Evolutionary conservation across 2,113 vertebrate genomes (phyloP), one percentile per base, ranked within the genome.

Genomic region (Chroicocephalus ridibundus): DNA sequence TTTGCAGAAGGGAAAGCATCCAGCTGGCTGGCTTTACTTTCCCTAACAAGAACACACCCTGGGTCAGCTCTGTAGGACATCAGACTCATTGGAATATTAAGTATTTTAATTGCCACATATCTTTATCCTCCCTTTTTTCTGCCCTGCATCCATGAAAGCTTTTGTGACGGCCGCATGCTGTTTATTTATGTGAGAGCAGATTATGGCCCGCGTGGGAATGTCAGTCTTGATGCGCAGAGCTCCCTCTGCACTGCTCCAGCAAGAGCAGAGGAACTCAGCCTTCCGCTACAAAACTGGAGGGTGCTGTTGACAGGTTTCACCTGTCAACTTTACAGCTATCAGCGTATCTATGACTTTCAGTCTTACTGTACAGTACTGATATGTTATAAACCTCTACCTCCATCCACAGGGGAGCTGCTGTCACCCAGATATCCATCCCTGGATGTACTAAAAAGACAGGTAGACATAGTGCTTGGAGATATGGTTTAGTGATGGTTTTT

Each of bases 31-130:
- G 47, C 57, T 96, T 82, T 86, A 24, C 27, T 89, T 47, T 76
- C 94, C 42, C 66, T 85, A 69, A 54, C 22, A 78, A 88, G 58
- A 94, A 87, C 66, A 68, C 51, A 76, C 25, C 65, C 81, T 75
- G 58, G 51, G 68, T 70, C 84, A 96, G 76, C 80, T 71, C 58
- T 83, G 65, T 4, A 76, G 74, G 86, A 90, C 38, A 92, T 76
- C 38, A 52, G 55, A 72, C 71, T 82, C 64, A 86, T 78, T 92
- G 88, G 66, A 93, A 97, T 91, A 94, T 72, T 90, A 90, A 94
- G 81, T 71, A 66, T 80, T 93, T 96, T 95, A 96, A 96, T 91
- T 93, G 86, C 40, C 54, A 77, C 32, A 51, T 72, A 85, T 95
- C 69, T 86, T 61, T 88, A 81, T 77, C 72, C 40, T 86, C 55